Conservation (phyloP, 2,797 vertebrate genomes). For the Rhynchonycteris naso region DNA sequence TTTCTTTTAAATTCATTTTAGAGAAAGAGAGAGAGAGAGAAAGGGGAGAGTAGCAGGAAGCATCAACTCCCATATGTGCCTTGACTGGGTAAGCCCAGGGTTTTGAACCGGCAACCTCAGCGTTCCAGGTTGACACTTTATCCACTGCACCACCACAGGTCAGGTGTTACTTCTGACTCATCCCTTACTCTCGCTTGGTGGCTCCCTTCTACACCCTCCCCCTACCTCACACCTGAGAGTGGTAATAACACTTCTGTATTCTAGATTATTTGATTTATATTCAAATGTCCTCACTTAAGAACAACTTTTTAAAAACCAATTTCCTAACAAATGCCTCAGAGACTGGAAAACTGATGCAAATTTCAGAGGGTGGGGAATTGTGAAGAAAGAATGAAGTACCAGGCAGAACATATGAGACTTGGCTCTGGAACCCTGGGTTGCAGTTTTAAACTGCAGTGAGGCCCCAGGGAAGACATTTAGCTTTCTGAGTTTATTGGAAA, state of each 20-base stretch:
- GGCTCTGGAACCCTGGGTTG: not conserved
- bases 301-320: not conserved
- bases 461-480: not conserved
- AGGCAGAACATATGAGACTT: not conserved
- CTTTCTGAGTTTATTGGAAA: not conserved
- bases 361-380: not conserved
- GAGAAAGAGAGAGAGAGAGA: too few relatives aligned
- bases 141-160: too few relatives aligned
- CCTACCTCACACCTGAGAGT: not conserved
- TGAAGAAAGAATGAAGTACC: not conserved
- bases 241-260: not conserved
- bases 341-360: not conserved
- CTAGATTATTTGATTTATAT: not conserved
- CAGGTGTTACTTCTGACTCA: too few relatives aligned
- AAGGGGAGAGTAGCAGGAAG: too few relatives aligned
- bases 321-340: not conserved
- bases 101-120: too few relatives aligned
- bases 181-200: not conserved
- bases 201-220: not conserved
- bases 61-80: too few relatives aligned
- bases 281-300: not conserved
- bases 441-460: not conserved
- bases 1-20: too few relatives aligned
- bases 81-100: too few relatives aligned
- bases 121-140: too few relatives aligned